Conservation (phyloP, 2,888 invertebrate species). For the Athalia circularis region DNA sequence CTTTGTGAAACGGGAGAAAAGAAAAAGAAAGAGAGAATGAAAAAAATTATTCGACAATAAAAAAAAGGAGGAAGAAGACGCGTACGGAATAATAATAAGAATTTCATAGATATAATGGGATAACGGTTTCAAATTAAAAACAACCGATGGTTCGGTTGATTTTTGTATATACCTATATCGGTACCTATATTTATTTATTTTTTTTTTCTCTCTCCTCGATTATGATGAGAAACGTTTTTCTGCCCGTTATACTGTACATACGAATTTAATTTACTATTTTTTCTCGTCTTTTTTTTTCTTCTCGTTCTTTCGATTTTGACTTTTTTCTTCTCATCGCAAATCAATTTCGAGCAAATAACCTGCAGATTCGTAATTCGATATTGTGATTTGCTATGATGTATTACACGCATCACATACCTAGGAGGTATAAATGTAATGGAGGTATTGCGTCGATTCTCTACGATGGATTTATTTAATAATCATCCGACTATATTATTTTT, state of each 20-base stretch:
- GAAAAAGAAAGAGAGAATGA: background rate
- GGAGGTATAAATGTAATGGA: background rate
- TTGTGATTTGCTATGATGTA: background rate
- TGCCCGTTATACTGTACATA: background rate
- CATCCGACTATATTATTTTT: background rate
- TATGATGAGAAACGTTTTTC: background rate
- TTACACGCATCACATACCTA: background rate
- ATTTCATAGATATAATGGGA: background rate
- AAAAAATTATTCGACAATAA: background rate
- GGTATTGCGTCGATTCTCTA: conserved; percentile 4
- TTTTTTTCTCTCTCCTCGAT: background rate
- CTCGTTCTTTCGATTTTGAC: background rate
- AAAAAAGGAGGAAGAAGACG: background rate
- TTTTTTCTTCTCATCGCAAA: background rate
- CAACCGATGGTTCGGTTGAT: background rate
- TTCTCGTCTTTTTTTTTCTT: background rate
- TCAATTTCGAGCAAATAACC: background rate
- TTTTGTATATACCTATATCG: background rate
- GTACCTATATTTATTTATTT: background rate
- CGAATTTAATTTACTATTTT: background rate
- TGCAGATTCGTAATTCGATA: conserved; percentile 22
- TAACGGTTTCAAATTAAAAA: background rate
- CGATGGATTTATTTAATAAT: background rate
- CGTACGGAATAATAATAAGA: background rate
- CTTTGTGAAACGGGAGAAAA: background rate